Conservation (phyloP, 2,888 invertebrate species). For the Timandra comae region DNA sequence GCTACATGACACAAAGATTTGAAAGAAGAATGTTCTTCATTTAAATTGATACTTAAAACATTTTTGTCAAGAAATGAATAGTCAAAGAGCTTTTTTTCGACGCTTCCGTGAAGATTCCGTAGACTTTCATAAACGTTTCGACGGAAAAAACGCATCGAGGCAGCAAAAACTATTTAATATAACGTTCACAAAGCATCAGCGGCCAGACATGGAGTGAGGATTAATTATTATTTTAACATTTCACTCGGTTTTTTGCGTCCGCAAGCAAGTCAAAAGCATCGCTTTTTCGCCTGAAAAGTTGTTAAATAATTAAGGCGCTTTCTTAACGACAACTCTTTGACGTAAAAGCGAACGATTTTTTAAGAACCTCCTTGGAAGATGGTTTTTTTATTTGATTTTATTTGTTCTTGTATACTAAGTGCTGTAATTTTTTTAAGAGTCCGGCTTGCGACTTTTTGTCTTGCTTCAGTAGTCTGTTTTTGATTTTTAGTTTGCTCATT, state of each 20-base stretch:
- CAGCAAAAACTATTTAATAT: constrained; percentile 73
- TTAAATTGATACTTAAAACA: no score
- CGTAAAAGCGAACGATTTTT: constrained; percentile 55
- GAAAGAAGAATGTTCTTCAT: no score
- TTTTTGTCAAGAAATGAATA: no score
- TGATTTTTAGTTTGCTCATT: no score
- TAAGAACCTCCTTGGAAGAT: constrained; percentile 24
- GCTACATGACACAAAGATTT: no score
- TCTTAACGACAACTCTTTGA: constrained; percentile 61
- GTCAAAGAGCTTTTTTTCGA: constrained; percentile 28
- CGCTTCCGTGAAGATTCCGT: constrained; percentile 20
- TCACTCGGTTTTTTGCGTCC: constrained; percentile 64
- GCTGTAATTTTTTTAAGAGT: constrained; percentile 8
- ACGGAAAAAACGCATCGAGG: constrained; percentile 54
- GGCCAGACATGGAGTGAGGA: constrained; percentile 53
- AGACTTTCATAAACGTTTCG: constrained; percentile 33
- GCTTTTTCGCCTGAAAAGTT: constrained; percentile 68
- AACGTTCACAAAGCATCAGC: constrained; percentile 56
- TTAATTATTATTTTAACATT: constrained; percentile 77
- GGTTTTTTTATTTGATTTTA: constrained; percentile 30
- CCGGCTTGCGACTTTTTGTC: no score
- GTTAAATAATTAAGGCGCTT: constrained; percentile 71
- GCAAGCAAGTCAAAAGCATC: constrained; percentile 71
- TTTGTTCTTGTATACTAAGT: constrained; percentile 16
- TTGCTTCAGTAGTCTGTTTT: no score